Evolutionary conservation across 2,797 vertebrate species (phyloP).

Genomic region (Decapterus maruadsi): DNA sequence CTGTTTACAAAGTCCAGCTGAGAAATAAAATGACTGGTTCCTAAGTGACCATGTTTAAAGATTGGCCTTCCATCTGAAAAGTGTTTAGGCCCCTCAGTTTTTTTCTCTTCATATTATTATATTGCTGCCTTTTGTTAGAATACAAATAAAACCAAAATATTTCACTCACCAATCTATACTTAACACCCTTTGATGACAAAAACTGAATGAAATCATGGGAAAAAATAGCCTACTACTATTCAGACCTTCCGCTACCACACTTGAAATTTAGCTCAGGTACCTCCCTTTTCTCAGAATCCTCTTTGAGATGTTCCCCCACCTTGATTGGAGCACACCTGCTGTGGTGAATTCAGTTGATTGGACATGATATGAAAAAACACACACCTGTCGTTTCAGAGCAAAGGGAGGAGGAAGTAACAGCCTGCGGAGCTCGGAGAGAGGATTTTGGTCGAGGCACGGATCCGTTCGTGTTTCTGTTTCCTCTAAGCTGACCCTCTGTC

Average conservation of each 20-base stretch:
- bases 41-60: neutral
- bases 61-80: neutral
- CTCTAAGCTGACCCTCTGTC: slow-evolving; percentile 48
- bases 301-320: neutral
- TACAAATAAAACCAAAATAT: no score
- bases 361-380: neutral
- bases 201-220: no score
- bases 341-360: neutral
- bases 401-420: neutral
- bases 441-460: neutral
- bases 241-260: neutral
- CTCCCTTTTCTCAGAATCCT: neutral
- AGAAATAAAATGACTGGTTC: neutral
- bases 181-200: no score
- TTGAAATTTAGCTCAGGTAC: neutral
- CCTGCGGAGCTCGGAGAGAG: neutral
- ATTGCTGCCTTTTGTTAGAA: neutral
- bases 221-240: neutral
- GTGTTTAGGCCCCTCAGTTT: neutral
- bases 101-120: neutral
- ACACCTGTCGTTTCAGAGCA: neutral
- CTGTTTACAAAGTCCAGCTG: neutral
- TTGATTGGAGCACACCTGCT: neutral
- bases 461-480: slow-evolving; percentile 1
- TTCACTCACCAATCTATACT: no score